A percentile compares a stretch with the other conserved stretches of the same genome.
Evolutionary conservation across 1,140 invertebrate species (phyloP).

Genomic region (Bombus pascuorum): DNA sequence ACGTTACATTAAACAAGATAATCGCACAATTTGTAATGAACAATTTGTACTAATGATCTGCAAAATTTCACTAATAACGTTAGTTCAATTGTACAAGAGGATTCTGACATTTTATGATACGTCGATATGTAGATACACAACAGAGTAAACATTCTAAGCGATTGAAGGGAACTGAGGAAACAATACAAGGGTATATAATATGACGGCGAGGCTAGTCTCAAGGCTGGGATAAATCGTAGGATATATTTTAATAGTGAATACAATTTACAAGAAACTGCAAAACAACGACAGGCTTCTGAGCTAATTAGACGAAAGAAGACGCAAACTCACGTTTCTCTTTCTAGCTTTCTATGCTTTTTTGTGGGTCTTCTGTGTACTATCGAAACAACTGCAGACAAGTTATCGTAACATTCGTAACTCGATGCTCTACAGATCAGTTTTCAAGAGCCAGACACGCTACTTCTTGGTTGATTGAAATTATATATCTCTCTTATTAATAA

Average conservation of each 20-base stretch:
- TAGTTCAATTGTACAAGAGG: not conserved
- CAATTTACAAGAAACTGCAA: constrained; percentile 39
- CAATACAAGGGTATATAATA: not conserved
- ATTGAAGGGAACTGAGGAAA: not conserved
- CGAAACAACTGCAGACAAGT: not conserved
- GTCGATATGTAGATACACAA: not conserved
- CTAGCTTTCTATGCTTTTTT: constrained; percentile 31
- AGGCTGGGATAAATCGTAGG: constrained; percentile 26
- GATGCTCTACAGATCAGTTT: not conserved
- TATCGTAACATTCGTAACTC: not conserved
- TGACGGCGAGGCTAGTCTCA: constrained; percentile 28
- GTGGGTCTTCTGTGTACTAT: constrained; percentile 65
- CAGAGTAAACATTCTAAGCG: not conserved
- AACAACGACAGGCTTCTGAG: constrained; percentile 68
- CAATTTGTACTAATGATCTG: not conserved
- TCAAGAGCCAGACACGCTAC: not conserved
- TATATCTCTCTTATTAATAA: no score
- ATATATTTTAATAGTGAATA: constrained; percentile 42
- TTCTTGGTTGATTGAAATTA: no score
- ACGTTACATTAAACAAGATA: no score
- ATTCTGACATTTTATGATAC: not conserved
- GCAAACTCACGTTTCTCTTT: constrained; percentile 29
- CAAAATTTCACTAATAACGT: not conserved
- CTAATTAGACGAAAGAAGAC: constrained; percentile 67
- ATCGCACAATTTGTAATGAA: no score